phyloP scores from a whole-genome alignment of 2,888 invertebrate genomes.

The Scelioninae gen. 1 region DNA sequence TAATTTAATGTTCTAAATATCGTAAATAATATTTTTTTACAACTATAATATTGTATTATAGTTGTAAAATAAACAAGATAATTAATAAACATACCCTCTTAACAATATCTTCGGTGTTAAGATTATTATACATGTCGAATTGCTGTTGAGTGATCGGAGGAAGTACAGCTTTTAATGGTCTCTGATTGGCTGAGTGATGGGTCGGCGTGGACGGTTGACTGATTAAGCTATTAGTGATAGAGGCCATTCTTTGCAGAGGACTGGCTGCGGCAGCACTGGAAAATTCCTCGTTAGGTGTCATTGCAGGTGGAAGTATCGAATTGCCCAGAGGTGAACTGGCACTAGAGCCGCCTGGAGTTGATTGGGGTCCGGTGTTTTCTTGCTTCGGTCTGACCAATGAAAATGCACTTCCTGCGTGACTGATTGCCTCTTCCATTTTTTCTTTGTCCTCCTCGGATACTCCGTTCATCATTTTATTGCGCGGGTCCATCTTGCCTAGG shows the following conservation, averaged over 20 bases:
- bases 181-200: slow-evolving; percentile 92
- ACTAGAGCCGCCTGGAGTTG: slow-evolving; percentile 89
- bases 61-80: neutral
- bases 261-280: slow-evolving; percentile 93
- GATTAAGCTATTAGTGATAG: slow-evolving; percentile 98
- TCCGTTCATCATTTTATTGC: too few species aligned
- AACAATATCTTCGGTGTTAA: slow-evolving; percentile 99
- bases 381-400: slow-evolving; percentile 93
- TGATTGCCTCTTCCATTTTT: too few species aligned
- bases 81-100: slow-evolving; percentile 87
- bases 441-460: too few species aligned
- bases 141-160: slow-evolving; percentile 99
- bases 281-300: slow-evolving; percentile 92
- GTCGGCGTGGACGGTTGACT: slow-evolving; percentile 94
- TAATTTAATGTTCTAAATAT: too few species aligned
- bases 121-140: slow-evolving; percentile 98
- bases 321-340: slow-evolving; percentile 94
- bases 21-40: neutral
- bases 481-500: slow-evolving; percentile 88
- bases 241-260: slow-evolving; percentile 98
- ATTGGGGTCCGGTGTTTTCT: slow-evolving; percentile 88
- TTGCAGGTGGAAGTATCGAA: slow-evolving; percentile 93
- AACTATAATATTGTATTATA: too few species aligned
- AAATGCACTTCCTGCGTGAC: too few species aligned
- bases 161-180: slow-evolving; percentile 97